Base-by-base conservation (phyloP, 2,797 vertebrate species). In the Tamandua tetradactyla region DNA sequence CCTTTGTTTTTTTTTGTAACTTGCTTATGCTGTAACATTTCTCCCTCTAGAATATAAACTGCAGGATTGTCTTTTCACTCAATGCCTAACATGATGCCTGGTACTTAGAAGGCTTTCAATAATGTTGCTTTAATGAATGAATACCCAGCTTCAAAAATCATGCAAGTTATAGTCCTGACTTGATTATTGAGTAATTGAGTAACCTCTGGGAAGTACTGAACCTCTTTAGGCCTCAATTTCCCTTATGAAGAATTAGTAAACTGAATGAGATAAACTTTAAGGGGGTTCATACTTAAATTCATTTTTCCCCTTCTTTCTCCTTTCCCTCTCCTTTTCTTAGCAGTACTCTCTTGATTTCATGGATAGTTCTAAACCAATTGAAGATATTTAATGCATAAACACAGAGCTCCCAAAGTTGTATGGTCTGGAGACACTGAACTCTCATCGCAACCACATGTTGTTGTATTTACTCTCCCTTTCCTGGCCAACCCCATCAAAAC, bases 391-490 rank as follows among this genome's bases (percentile, higher is more conserved):
- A 71, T 90, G 47, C 79, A 55, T 95, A 96, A 96, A 91, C 78
- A 87, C 75, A 91, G 84, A 89, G 69, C 42, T 95, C 80, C 90
- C 83, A 72, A 89, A 79, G 81, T 88, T 90, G 72, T 44, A 93
- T 20, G 55, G 79, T 96, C 89, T 96, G 87, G 79, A 87, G 93
- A 93, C 72, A 72, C 68, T 87, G 49, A 97, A 89, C 27, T 27
- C 5, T 87, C 96, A 96, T 89, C 87, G 92, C 62, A 93, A 94
- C 93, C 96, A 92, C 94, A 97, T 92, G 92, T 32, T 94, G 71
- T 25, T 35, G 18, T 97, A 89, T 79, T 8, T 96, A 55, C 83
- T 96, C 94, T 91, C 92, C 93, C 83, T 94, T 75, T 47, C 91
- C 64, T 85, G 85, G 96, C 94, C 84, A 92, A 91, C 40, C 37